Conservation (phyloP, 37 sponge, comb jelly and placozoan species). For the Theonella swinhoei region DNA sequence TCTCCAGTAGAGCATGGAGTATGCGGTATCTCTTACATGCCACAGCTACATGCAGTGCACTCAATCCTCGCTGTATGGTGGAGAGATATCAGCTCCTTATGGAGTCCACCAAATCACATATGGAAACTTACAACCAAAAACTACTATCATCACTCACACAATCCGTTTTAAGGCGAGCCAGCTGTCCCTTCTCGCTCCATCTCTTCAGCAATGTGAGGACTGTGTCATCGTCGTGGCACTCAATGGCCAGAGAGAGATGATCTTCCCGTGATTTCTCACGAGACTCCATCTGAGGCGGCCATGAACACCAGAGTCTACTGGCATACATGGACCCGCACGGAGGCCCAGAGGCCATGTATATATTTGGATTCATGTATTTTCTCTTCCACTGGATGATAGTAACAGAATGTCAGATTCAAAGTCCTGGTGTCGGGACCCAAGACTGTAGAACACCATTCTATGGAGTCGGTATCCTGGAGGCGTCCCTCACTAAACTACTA, state of each 20-base stretch:
- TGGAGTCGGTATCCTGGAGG: too few species aligned
- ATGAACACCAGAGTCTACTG: neutral
- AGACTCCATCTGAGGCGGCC: neutral
- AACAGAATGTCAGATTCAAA: neutral
- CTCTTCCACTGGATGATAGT: neutral
- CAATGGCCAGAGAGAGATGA: neutral
- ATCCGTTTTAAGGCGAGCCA: too few species aligned
- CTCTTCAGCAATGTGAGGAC: too few species aligned
- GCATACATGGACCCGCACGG: neutral
- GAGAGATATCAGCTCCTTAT: too few species aligned
- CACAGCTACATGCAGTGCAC: conserved; percentile 1
- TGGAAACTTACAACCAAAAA: too few species aligned
- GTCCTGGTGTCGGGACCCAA: neutral
- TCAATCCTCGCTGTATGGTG: neutral
- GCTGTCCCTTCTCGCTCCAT: too few species aligned
- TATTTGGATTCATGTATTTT: neutral
- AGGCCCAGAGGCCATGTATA: neutral
- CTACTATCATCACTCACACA: too few species aligned
- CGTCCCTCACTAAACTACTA: too few species aligned
- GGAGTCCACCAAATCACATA: too few species aligned
- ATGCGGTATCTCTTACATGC: neutral
- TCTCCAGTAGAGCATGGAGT: neutral
- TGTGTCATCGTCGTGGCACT: neutral
- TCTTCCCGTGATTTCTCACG: neutral
- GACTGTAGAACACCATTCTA: too few species aligned